phyloP scores from a whole-genome alignment of 2,888 invertebrate genomes.

The Lissocephala sabroskyi region DNA sequence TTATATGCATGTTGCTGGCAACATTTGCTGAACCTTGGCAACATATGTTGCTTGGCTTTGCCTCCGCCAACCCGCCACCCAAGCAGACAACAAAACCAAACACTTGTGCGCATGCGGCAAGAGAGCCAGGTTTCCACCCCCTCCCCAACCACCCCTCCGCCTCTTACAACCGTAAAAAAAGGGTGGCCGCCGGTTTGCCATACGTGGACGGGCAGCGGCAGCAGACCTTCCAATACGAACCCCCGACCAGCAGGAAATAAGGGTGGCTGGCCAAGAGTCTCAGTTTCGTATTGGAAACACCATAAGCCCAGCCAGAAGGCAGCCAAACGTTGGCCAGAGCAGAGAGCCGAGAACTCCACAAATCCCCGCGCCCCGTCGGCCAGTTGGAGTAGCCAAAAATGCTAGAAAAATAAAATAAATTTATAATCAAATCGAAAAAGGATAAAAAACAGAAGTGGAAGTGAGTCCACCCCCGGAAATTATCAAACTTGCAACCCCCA shows the following conservation, averaged over 20 bases:
- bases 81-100: background rate
- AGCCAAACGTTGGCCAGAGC: constrained; percentile 31
- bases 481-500: constrained; percentile 18
- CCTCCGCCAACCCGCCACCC: no score
- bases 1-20: no score
- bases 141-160: no score
- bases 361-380: background rate
- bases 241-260: constrained; percentile 25
- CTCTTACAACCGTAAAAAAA: constrained; percentile 38
- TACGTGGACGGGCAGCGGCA: constrained; percentile 4
- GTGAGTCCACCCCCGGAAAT: background rate
- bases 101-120: constrained; percentile 45
- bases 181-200: constrained; percentile 32
- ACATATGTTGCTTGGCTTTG: no score
- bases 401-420: background rate
- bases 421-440: background rate
- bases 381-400: constrained; percentile 5
- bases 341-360: background rate
- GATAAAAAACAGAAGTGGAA: background rate
- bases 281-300: constrained; percentile 56
- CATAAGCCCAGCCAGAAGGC: constrained; percentile 29
- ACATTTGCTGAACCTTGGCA: no score
- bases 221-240: background rate
- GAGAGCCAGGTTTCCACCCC: no score
- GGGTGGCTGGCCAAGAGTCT: constrained; percentile 40